Conservation (phyloP, 37 sponge, comb jelly and placozoan genomes). For the Haliclona indistincta region DNA sequence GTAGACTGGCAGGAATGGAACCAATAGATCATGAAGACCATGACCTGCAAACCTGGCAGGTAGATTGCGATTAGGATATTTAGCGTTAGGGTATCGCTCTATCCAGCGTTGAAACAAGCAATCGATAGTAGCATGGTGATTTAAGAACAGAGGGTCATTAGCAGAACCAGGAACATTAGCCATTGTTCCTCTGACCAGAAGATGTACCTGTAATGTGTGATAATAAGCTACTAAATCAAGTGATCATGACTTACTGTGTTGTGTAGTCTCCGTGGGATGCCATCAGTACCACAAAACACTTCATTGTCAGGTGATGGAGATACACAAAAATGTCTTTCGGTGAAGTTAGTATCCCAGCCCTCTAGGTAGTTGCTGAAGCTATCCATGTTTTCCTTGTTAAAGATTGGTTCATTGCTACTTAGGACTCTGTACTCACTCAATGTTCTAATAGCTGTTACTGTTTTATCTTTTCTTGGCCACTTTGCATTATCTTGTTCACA, state of each 20-base stretch:
- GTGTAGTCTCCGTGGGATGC: background rate
- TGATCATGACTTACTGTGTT: background rate
- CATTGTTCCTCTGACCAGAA: conserved; percentile 2
- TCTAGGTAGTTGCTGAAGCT: background rate
- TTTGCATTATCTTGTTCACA: background rate
- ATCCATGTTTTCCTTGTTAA: background rate
- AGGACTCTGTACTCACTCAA: background rate
- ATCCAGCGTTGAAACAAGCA: background rate
- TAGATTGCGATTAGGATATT: background rate
- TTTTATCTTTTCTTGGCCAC: too few species aligned
- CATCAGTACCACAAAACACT: background rate
- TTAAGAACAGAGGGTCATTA: conserved; percentile 1
- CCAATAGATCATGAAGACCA: background rate
- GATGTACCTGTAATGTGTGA: too few species aligned
- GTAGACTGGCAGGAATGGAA: background rate
- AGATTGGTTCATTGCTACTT: background rate
- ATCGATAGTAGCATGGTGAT: conserved; percentile 10
- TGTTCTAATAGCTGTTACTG: background rate
- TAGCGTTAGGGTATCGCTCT: background rate
- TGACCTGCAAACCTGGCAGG: background rate
- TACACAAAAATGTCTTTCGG: too few species aligned
- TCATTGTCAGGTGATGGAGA: background rate
- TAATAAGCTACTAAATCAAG: background rate
- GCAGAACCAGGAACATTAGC: background rate
- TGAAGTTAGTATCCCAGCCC: too few species aligned